Evolutionary conservation across 2,888 invertebrate species (phyloP).

Genomic region (Heterodera filipjevi): DNA sequence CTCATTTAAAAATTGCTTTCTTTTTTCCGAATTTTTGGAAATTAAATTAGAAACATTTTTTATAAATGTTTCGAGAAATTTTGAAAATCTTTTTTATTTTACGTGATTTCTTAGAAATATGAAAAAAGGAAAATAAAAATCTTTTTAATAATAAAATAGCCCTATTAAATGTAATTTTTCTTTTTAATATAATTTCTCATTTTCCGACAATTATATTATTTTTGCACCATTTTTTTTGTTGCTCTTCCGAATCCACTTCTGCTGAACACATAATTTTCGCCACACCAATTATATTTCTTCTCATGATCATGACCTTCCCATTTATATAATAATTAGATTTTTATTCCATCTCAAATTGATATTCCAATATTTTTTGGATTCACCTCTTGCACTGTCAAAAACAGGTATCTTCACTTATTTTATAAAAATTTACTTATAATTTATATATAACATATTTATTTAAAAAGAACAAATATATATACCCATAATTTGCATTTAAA

Average conservation of each 20-base stretch:
- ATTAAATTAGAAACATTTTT: neutral
- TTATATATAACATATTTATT: neutral
- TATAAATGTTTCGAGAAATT: neutral
- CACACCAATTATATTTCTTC: slow-evolving; percentile 7
- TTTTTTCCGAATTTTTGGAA: neutral
- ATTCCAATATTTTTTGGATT: neutral
- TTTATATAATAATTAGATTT: neutral
- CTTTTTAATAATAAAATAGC: no score
- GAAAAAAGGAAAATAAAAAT: no score
- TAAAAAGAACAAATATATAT: no score
- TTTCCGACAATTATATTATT: neutral
- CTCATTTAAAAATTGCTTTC: neutral
- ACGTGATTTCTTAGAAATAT: no score
- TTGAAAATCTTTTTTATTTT: no score
- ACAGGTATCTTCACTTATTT: neutral
- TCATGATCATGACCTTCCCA: neutral
- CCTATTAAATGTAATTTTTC: no score
- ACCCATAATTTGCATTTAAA: no score
- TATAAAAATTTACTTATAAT: neutral
- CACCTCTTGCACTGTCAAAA: neutral
- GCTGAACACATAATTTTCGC: neutral
- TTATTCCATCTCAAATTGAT: neutral
- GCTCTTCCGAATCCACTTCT: neutral
- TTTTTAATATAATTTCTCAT: no score
- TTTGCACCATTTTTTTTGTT: neutral